Evolutionary conservation across 1,140 invertebrate genomes (phyloP).

Genomic region (Drosophila eugracilis): DNA sequence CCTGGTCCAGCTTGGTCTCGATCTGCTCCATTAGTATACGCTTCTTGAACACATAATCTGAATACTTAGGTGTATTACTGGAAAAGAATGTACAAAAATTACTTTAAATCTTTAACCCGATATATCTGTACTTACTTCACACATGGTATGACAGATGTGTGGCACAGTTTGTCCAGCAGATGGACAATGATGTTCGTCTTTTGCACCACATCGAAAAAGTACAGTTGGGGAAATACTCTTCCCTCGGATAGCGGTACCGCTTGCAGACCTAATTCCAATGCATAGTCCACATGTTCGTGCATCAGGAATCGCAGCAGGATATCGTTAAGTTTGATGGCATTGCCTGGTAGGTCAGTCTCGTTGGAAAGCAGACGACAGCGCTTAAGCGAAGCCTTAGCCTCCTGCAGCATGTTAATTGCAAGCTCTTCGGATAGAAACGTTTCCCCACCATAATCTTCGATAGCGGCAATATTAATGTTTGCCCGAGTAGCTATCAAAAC

Average conservation of each 20-base stretch:
- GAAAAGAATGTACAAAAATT: neutral
- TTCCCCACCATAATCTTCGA: constrained; percentile 98
- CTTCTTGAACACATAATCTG: constrained; percentile 95
- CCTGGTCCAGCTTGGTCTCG: constrained; percentile 95
- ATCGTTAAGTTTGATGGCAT: constrained; percentile 94
- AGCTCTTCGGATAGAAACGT: constrained; percentile 98
- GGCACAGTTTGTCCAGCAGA: constrained; percentile 97
- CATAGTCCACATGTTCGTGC: constrained; percentile 98
- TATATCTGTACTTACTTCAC: constrained; percentile 89
- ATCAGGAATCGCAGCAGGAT: constrained; percentile 94
- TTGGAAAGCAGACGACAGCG: constrained; percentile 94
- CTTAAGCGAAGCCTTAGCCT: constrained; percentile 95
- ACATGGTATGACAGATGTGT: constrained; percentile 94
- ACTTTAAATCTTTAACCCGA: neutral
- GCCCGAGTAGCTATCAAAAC: constrained; percentile 95
- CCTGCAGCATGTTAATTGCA: constrained; percentile 96
- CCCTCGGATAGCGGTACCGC: constrained; percentile 96
- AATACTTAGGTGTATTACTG: constrained; percentile 95
- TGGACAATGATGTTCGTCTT: constrained; percentile 98
- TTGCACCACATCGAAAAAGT: constrained; percentile 97
- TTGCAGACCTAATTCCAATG: constrained; percentile 96
- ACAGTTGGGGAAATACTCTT: constrained; percentile 92
- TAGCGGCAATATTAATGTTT: constrained; percentile 96
- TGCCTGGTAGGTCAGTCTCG: constrained; percentile 90
- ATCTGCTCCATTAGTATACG: constrained; percentile 94